Base-by-base conservation (phyloP, 2,797 vertebrate species). In the Sebastes elongatus region DNA sequence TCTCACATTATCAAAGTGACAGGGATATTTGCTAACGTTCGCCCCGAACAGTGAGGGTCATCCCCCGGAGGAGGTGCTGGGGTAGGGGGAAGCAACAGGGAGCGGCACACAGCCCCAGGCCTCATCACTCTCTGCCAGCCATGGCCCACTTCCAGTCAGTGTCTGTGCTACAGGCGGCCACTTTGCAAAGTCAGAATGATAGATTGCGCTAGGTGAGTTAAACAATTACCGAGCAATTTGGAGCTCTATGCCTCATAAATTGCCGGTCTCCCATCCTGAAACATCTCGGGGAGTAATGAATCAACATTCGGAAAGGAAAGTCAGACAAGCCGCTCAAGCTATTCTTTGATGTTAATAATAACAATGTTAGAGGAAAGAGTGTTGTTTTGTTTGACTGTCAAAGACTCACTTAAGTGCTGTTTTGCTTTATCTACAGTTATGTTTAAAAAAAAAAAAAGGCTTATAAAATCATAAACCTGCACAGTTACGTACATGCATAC, bases 161-260 rank as follows among this genome's bases (percentile, higher is more conserved):
- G 82, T 82, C 74, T 84, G 64, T 81, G 88, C 86, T 86, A 64
- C 77, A 70, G 69, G 42, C 79, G 80, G 82, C 81, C 84, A 69
- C 91, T 91, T 78, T 86, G 76, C 87, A 70, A 67, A 93, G 93
- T 93, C 94, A 88, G 77, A 78, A 93, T 95, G 94, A 96, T 95
- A 74, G 89, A 96, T 95, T 82, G 82, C 57, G 0, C 86, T 18
- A 85, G 92, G 90, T 86, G 89, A 91, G 90, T 93, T 90, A 84
- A 94, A 95, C 93, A 94, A 95, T 95, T 93, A 94, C 23, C 2
- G 74, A 57, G 81, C 91, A 91, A 92, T 93, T 92, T 93, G 81
- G 67, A 89, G 77, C 86, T 81, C 78, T 74, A 71, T 88, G 80
- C 73, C 80, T 91, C 80, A 78, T 91, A 84, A 93, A 91, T 85